phyloP scores from a whole-genome alignment of 2,113 vertebrate genomes.

The Megaleporinus macrocephalus region DNA sequence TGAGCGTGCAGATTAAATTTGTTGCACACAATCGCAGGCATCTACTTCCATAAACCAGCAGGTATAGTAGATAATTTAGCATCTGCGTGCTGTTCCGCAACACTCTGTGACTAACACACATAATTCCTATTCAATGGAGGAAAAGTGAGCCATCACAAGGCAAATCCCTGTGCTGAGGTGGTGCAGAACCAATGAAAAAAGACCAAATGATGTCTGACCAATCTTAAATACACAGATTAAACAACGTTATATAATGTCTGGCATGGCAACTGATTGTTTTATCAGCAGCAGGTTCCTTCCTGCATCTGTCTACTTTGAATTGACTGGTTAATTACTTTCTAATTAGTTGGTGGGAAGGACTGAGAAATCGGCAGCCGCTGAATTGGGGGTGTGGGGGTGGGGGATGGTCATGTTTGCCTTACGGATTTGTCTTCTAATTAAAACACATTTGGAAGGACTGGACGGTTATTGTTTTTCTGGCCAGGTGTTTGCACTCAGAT shows the following conservation, averaged over 20 bases:
- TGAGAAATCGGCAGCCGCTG: constrained; percentile 42
- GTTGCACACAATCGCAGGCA: no score
- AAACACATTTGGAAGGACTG: constrained; percentile 37
- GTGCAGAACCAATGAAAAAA: background rate
- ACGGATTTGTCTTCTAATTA: constrained; percentile 50
- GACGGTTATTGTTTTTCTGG: constrained; percentile 42
- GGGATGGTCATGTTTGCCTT: constrained; percentile 48
- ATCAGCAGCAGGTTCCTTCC: constrained; percentile 16
- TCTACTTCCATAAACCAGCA: background rate
- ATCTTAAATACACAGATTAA: constrained; percentile 22
- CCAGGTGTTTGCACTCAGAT: constrained; percentile 61
- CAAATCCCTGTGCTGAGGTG: background rate
- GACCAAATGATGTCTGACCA: background rate
- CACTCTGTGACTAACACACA: background rate
- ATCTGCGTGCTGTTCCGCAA: background rate
- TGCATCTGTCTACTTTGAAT: constrained; percentile 24
- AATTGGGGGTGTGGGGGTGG: constrained; percentile 47
- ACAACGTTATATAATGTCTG: background rate
- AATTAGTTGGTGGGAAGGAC: constrained; percentile 43
- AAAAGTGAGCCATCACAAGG: background rate
- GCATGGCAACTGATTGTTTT: constrained; percentile 25
- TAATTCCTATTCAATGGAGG: background rate
- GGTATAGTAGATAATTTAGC: constrained; percentile 7
- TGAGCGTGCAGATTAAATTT: no score
- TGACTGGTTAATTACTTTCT: constrained; percentile 50